Base-by-base conservation (phyloP, 2,888 invertebrate species). In the Thereva nobilitata region DNA sequence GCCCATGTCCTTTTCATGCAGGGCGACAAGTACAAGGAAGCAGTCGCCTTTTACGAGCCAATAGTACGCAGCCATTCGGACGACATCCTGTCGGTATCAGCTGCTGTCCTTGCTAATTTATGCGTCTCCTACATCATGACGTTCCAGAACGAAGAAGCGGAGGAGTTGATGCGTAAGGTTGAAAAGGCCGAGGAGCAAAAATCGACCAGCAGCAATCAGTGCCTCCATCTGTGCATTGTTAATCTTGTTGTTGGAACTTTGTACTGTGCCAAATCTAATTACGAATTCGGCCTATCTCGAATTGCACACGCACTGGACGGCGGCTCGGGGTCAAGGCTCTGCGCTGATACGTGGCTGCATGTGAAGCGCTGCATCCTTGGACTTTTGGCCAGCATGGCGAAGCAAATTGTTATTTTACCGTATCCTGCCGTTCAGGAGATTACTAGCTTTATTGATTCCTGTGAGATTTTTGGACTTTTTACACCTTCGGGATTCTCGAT, bases 91-190 rank as follows among this genome's bases (percentile, higher is more conserved):
- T 90, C 92, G 72, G 91, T 98, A 8, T 95, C 96, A 76, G 97
- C 99, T n/a, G 95, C 98, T 44, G 97, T 99, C 49, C 84, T 99
- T 76, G 99, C 98, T 34, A 99, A 99, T 81, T 83, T 99, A 41
- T 99, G 99, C 79, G 98, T 98, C 1, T 96, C 97, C 12, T 99
- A 99, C 78, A 97, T 99, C 74, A 97, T 99, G 97, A 97, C 96
- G 2, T 93, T 95, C 59, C 95, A 97, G 82, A 99, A 98, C 79
- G 96, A 97, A 79, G 97, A 97, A 84, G 98, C 98, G 8, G 98
- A 99, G 80, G 97, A 97, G 76, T 84, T 99, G 65, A 98, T 99
- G 97, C 86, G 97, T 63, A 97, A 97, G 83, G 97, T 99, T 72
- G 99, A 99, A 79, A 94, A 96, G 73, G 97, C 98, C 77, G 98